phyloP scores from a whole-genome alignment of 2,888 invertebrate species.

The Caenorhabditis afra region DNA sequence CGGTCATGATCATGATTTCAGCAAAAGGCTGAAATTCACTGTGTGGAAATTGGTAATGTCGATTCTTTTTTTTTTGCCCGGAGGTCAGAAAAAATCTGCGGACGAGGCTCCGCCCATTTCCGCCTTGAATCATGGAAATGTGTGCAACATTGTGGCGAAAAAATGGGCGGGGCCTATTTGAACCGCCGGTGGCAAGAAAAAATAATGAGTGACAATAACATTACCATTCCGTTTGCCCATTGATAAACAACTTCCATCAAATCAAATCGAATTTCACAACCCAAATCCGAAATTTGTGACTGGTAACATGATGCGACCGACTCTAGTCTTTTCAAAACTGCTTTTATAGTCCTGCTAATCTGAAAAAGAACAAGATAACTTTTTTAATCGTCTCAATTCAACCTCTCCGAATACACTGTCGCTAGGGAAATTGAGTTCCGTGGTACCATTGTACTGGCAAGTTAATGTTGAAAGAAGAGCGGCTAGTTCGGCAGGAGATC shows the following conservation, averaged over 20 bases:
- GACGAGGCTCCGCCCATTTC: too few relatives aligned
- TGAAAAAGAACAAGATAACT: conserved; percentile 14
- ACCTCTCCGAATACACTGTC: conserved; percentile 60
- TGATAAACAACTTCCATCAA: conserved; percentile 95
- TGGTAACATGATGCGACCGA: conserved; percentile 41
- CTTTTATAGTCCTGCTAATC: conserved; percentile 66
- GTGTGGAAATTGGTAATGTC: neutral
- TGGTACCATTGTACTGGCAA: conserved; percentile 88
- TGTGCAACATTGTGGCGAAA: too few relatives aligned
- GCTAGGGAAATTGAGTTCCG: conserved; percentile 58
- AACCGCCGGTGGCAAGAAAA: too few relatives aligned
- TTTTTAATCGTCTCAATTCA: neutral
- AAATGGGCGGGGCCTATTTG: too few relatives aligned
- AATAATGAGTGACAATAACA: too few relatives aligned
- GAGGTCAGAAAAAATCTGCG: too few relatives aligned
- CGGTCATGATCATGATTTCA: conserved; percentile 92
- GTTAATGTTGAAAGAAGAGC: conserved; percentile 93
- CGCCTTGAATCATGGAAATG: too few relatives aligned
- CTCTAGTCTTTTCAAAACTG: conserved; percentile 75
- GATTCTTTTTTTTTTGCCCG: too few relatives aligned
- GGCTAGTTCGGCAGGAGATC: conserved; percentile 89
- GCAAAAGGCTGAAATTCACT: conserved; percentile 87
- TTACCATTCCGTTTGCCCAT: conserved; percentile 92
- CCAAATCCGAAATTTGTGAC: conserved; percentile 47
- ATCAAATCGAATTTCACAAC: conserved; percentile 87